These are phyloP conservation scores for Cremastinae sp. DNA, from an alignment of 2,888 invertebrate species.

Conservation along the genomic window DNA sequence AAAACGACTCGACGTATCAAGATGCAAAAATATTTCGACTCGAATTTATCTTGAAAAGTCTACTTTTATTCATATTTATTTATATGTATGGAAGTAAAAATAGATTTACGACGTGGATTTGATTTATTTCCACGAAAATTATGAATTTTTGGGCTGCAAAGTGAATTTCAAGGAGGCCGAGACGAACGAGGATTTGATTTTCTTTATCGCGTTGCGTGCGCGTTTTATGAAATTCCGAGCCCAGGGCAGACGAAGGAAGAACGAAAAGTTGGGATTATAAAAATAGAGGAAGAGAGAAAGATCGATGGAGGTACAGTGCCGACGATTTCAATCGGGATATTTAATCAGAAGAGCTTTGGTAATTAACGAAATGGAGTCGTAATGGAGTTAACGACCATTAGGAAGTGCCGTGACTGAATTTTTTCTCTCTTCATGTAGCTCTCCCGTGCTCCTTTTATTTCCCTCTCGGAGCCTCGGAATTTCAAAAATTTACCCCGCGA, in stretches of 20 bases:
- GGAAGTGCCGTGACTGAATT: slow-evolving; percentile 45
- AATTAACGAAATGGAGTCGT: slow-evolving; percentile 59
- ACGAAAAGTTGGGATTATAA: not conserved
- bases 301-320: slow-evolving; percentile 12
- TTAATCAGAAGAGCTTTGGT: slow-evolving; percentile 51
- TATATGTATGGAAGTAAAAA: too few relatives aligned
- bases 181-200: too few relatives aligned
- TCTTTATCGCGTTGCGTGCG: too few relatives aligned
- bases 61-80: too few relatives aligned
- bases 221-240: not conserved
- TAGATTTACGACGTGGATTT: too few relatives aligned
- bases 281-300: slow-evolving; percentile 2
- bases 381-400: slow-evolving; percentile 53
- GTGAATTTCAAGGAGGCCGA: too few relatives aligned
- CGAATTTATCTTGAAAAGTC: too few relatives aligned
- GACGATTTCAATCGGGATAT: slow-evolving; percentile 34
- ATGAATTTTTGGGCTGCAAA: too few relatives aligned
- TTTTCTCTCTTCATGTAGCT: slow-evolving; percentile 48
- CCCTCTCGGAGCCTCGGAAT: slow-evolving; percentile 15
- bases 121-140: too few relatives aligned
- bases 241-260: not conserved
- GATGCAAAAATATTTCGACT: not conserved
- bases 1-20: too few relatives aligned
- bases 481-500: slow-evolving; percentile 20
- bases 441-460: slow-evolving; percentile 48